Evolutionary conservation across 1,140 invertebrate genomes (phyloP).

Genomic region (Solen grandis): DNA sequence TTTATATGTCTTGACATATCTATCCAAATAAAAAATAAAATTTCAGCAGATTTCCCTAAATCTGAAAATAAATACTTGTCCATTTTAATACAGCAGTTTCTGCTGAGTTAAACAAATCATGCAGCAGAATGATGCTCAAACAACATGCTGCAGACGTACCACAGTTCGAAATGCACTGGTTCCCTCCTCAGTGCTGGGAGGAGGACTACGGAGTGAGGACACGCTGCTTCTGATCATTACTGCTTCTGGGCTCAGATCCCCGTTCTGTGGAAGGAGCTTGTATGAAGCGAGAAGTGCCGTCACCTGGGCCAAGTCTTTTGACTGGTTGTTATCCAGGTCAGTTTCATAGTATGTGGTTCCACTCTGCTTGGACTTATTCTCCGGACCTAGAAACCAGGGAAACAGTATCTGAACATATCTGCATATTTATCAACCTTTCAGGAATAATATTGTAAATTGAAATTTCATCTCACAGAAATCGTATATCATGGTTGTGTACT

Average conservation of each 20-base stretch:
- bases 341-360: constrained; percentile 90
- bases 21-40: too few relatives aligned
- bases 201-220: neutral
- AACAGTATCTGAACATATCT: neutral
- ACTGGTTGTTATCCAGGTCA: constrained; percentile 90
- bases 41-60: too few relatives aligned
- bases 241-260: neutral
- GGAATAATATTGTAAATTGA: too few relatives aligned
- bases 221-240: neutral
- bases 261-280: constrained; percentile 3
- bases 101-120: too few relatives aligned
- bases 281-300: constrained; percentile 52
- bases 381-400: neutral
- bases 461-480: too few relatives aligned
- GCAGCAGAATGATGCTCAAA: too few relatives aligned
- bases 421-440: too few relatives aligned
- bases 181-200: constrained; percentile 25
- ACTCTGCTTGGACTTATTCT: constrained; percentile 78
- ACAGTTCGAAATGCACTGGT: constrained; percentile 46
- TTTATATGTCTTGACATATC: too few relatives aligned
- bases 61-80: too few relatives aligned
- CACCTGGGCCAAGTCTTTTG: constrained; percentile 76
- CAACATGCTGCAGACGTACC: too few relatives aligned
- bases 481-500: too few relatives aligned
- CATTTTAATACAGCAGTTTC: too few relatives aligned